phyloP scores from a whole-genome alignment of 2,888 invertebrate genomes.

The Muscina levida region DNA sequence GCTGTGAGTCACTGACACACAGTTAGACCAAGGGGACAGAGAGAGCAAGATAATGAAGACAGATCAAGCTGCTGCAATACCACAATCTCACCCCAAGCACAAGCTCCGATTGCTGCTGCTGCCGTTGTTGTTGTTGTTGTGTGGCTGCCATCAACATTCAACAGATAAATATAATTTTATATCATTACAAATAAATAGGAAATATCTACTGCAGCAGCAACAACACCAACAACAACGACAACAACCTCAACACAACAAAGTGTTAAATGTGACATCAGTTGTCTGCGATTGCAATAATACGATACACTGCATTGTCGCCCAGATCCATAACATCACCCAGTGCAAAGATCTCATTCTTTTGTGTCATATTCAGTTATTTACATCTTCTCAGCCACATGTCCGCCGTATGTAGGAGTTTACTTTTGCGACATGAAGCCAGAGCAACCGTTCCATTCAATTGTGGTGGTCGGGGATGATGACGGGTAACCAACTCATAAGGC shows the following conservation, averaged over 20 bases:
- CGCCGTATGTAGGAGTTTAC: conserved; percentile 11
- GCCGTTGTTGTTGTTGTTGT: conserved; percentile 27
- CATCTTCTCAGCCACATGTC: not conserved
- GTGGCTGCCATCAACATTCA: conserved; percentile 29
- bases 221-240: not conserved
- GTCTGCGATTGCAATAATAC: conserved; percentile 35
- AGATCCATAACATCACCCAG: not conserved
- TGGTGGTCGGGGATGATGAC: not conserved
- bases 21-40: too few species aligned
- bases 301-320: not conserved
- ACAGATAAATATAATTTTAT: conserved; percentile 56
- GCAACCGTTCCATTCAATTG: not conserved
- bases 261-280: conserved; percentile 60
- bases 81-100: not conserved
- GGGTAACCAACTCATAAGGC: not conserved
- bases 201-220: not conserved
- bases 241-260: conserved; percentile 34
- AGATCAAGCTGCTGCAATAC: too few species aligned
- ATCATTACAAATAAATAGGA: conserved; percentile 40
- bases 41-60: too few species aligned
- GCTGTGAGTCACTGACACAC: not conserved
- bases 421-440: not conserved
- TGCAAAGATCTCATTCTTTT: too few species aligned
- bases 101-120: not conserved
- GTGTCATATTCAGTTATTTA: conserved; percentile 10